Percentiles rank a stretch among this genome's conserved stretches.
Evolutionary conservation across 2,888 invertebrate genomes (phyloP).

Genomic region (Cinara cedri): DNA sequence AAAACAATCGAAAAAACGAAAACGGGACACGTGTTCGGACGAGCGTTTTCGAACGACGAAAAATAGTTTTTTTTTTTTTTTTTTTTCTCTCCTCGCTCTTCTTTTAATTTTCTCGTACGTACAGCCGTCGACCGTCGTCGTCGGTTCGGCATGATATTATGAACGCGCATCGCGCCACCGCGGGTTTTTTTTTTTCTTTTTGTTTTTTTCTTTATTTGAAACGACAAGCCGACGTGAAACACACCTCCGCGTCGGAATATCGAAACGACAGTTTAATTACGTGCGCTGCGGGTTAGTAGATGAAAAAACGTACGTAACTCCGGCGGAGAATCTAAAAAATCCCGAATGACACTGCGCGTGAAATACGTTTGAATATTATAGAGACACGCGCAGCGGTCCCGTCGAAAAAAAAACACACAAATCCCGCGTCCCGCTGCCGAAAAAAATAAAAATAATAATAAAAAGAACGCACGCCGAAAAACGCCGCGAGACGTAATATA

Average conservation of each 20-base stretch:
- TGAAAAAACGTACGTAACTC: not conserved
- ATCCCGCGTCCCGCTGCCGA: not conserved
- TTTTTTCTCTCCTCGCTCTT: too few relatives aligned
- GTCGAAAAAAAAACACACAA: too few relatives aligned
- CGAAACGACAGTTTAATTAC: conserved; percentile 52
- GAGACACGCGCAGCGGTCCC: too few relatives aligned
- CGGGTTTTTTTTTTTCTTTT: too few relatives aligned
- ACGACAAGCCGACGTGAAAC: conserved; percentile 35
- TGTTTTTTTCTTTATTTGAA: too few relatives aligned
- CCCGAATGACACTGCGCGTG: not conserved
- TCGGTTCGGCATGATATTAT: not conserved
- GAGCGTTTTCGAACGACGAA: too few relatives aligned
- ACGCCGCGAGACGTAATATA: too few relatives aligned
- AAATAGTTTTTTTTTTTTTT: conserved; percentile 1
- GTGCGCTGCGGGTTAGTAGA: not conserved
- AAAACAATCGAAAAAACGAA: too few relatives aligned
- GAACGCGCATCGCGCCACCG: not conserved
- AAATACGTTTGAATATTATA: not conserved
- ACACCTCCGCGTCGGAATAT: conserved; percentile 39
- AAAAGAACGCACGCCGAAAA: too few relatives aligned
- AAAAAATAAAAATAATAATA: too few relatives aligned
- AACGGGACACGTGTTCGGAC: not conserved
- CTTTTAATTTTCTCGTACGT: not conserved
- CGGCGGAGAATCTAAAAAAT: not conserved
- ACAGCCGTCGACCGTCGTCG: too few relatives aligned